phyloP scores from a whole-genome alignment of 1,140 invertebrate genomes.

The Nomia melanderi region DNA sequence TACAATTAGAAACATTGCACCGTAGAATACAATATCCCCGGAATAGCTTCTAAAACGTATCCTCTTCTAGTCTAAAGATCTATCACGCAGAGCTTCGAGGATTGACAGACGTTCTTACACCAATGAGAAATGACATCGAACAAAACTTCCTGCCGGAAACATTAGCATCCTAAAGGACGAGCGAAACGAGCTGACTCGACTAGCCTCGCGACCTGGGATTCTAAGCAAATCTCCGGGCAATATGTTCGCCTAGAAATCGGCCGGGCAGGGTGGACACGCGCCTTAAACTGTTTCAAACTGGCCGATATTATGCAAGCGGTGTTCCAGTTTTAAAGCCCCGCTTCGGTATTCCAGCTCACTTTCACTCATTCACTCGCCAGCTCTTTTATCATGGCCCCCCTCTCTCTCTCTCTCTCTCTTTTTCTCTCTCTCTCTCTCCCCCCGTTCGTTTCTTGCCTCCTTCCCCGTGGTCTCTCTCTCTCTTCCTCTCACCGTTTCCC shows the following conservation, averaged over 20 bases:
- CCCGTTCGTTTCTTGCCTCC: constrained; percentile 66
- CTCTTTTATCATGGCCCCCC: constrained; percentile 64
- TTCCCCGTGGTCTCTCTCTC: constrained; percentile 58
- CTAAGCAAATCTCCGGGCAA: not conserved
- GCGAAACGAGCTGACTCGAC: not conserved
- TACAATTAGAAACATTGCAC: too few relatives aligned
- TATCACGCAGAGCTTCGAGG: too few relatives aligned
- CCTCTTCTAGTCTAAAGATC: too few relatives aligned
- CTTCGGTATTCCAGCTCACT: constrained; percentile 74
- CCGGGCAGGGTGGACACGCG: constrained; percentile 43
- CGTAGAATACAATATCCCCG: too few relatives aligned
- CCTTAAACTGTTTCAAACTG: constrained; percentile 68
- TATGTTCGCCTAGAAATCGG: constrained; percentile 25
- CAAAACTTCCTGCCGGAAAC: too few relatives aligned
- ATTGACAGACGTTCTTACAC: too few relatives aligned
- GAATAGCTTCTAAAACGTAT: too few relatives aligned
- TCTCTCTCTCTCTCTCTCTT: constrained; percentile 34
- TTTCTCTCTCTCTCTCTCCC: constrained; percentile 70
- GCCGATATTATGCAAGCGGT: constrained; percentile 74
- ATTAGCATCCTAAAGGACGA: not conserved
- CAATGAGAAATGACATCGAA: too few relatives aligned
- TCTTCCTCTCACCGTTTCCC: constrained; percentile 14
- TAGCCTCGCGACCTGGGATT: not conserved
- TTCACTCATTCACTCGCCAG: constrained; percentile 74
- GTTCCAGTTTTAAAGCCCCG: constrained; percentile 73